Base-by-base conservation (phyloP, 2,113 vertebrate genomes). In the Cephalopholis sonnerati region DNA sequence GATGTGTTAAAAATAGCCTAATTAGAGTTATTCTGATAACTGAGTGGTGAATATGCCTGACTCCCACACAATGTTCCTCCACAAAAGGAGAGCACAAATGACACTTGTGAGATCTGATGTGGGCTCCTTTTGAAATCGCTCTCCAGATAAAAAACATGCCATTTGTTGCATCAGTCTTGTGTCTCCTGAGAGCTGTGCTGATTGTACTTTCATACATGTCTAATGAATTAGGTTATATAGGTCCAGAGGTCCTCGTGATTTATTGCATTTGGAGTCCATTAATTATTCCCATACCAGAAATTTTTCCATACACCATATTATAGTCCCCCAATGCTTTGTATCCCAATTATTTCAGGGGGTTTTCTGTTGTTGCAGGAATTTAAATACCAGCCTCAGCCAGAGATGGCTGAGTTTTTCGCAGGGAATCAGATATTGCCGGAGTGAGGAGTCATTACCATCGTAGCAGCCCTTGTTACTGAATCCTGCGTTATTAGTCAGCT, bases 1-100 rank as follows among this genome's bases (percentile, higher is more conserved):
- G 81, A 88, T 72, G 89, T 79, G 88, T 92, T 94, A 94, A 95
- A 95, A 95, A 95, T 95, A 95, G 90, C 83, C 92, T 90, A 93
- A 95, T 95, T 94, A 95, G 93, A 91, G 83, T 93, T 84, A 90
- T 92, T 92, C 81, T 82, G 73, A 89, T 92, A 87, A 87, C 82
- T 69, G 86, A 82, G 84, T 88, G 77, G 86, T 88, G 88, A 93
- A 88, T 85, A 77, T 82, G 92, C 79, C 86, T 36, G 17, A 84
- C 91, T 91, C 89, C 90, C 89, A 87, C 90, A 72, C 85, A 77
- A 18, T 85, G 74, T 74, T 81, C 69, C 80, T 86, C 77, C 69
- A 81, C 67, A 86, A 79, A 87, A 77, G 72, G 58, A 80, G 55
- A 83, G 71, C 73, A 87, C 44, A 74, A 76, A 79, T 83, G 82